Percentiles rank a stretch among this genome's conserved stretches.
Evolutionary conservation across 2,113 vertebrate genomes (phyloP).

Genomic region (Vimba vimba): DNA sequence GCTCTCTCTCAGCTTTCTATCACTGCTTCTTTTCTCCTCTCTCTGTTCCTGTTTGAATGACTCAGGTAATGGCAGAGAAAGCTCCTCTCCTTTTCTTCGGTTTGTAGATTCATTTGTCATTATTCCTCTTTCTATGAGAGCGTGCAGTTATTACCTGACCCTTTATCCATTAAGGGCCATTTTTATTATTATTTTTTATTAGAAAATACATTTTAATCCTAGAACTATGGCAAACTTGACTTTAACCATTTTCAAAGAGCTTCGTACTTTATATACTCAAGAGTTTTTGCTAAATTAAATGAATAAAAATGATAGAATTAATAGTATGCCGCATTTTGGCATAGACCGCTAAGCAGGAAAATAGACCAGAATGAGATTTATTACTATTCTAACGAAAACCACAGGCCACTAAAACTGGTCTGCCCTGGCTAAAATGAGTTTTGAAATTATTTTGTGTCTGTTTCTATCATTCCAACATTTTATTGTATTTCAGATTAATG

Average conservation of each 20-base stretch:
- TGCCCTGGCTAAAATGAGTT: neutral
- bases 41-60: conserved; percentile 65
- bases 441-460: neutral
- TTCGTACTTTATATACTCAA: neutral
- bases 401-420: neutral
- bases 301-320: neutral
- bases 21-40: neutral
- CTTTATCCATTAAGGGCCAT: conserved; percentile 48
- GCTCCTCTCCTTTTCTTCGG: conserved; percentile 58
- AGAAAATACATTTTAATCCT: neutral
- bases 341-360: neutral
- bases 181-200: conserved; percentile 24
- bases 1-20: conserved; percentile 13
- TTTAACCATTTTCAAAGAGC: conserved; percentile 14
- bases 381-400: neutral
- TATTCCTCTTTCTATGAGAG: conserved; percentile 41
- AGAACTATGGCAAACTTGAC: conserved; percentile 33
- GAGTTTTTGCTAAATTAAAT: neutral
- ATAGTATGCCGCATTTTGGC: neutral
- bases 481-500: conserved; percentile 45
- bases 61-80: conserved; percentile 67
- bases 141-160: conserved; percentile 30
- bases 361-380: neutral
- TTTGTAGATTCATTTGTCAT: conserved; percentile 30
- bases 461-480: conserved; percentile 28